These are phyloP conservation scores for Silurus meridionalis DNA, from an alignment of 2,113 vertebrate genomes.

Conservation along the genomic window DNA sequence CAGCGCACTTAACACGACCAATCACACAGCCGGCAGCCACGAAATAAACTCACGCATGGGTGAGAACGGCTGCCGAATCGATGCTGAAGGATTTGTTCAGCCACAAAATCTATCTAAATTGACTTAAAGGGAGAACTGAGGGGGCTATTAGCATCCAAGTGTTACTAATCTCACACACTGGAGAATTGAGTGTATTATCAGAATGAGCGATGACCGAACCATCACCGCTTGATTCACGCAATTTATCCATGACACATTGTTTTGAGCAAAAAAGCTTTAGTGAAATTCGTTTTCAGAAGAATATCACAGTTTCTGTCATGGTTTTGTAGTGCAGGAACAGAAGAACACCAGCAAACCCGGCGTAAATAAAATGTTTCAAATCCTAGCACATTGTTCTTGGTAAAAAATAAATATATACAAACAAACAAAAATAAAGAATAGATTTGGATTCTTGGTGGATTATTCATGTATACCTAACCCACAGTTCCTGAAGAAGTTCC, in stretches of 20 bases:
- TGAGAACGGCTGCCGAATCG: slow-evolving; percentile 16
- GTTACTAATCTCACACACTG: neutral
- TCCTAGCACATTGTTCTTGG: neutral
- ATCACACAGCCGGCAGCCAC: slow-evolving; percentile 31
- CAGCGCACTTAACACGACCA: neutral
- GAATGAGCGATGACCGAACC: neutral
- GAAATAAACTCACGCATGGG: slow-evolving; percentile 26
- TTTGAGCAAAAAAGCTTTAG: neutral
- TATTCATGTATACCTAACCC: neutral
- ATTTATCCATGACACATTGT: neutral
- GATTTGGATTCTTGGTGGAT: neutral
- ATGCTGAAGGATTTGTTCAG: slow-evolving; percentile 36
- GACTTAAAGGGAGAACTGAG: slow-evolving; percentile 24
- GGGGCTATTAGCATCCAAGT: neutral
- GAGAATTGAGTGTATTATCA: neutral
- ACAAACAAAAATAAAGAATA: neutral
- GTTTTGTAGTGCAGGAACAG: neutral
- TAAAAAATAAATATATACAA: neutral
- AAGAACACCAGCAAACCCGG: neutral
- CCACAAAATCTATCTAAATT: slow-evolving; percentile 33
- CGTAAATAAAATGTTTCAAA: neutral
- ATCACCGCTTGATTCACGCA: neutral
- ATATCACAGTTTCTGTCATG: neutral
- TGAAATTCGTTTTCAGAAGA: neutral
- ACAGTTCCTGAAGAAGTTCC: neutral